phyloP scores from a whole-genome alignment of 1,140 invertebrate species.

The Centruroides sculpturatus region DNA sequence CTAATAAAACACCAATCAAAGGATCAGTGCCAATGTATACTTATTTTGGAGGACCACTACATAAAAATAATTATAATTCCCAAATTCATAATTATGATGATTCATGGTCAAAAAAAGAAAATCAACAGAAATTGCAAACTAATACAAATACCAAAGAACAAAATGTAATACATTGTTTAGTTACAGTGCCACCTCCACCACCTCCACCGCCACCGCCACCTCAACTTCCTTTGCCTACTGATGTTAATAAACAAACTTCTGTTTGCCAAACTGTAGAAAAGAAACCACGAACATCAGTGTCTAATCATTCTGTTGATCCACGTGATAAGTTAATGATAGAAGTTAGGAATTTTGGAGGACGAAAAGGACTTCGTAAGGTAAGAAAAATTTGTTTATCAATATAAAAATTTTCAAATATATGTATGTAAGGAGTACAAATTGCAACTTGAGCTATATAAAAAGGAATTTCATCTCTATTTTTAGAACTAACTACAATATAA shows the following conservation, averaged over 20 bases:
- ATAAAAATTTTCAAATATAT: too few species aligned
- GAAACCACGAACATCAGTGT: not conserved
- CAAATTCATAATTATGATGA: not conserved
- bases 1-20: not conserved
- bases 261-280: not conserved
- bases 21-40: not conserved
- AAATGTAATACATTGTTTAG: not conserved
- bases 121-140: not conserved
- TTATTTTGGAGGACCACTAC: not conserved
- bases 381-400: not conserved
- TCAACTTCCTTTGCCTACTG: not conserved
- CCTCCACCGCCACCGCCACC: conserved; percentile 5
- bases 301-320: not conserved
- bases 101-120: not conserved
- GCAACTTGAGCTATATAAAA: too few species aligned
- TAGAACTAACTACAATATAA: too few species aligned
- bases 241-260: not conserved
- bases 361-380: conserved; percentile 11
- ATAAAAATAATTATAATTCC: not conserved
- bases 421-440: too few species aligned
- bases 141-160: not conserved
- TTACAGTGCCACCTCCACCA: not conserved
- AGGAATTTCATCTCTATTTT: too few species aligned
- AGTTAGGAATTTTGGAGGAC: conserved; percentile 12
- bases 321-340: conserved; percentile 13